A percentile compares a stretch with the other conserved stretches of the same genome.
Conservation (phyloP, 2,888 invertebrate genomes). For the Epirrhoe tristata region DNA sequence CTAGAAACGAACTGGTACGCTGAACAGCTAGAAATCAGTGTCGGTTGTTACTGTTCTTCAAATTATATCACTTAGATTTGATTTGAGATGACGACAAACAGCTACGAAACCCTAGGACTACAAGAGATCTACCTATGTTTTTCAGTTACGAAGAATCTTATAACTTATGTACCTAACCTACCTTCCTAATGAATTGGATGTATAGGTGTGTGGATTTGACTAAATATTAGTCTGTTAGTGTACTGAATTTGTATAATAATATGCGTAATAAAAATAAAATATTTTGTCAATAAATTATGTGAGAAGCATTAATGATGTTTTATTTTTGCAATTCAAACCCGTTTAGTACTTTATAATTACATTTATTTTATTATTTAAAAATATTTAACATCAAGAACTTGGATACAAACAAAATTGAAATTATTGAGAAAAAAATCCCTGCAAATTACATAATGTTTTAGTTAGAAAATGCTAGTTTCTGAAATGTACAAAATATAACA, state of each 20-base stretch:
- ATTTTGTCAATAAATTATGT: background rate
- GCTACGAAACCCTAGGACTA: background rate
- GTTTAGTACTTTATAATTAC: background rate
- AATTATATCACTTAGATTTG: slow-evolving; percentile 37
- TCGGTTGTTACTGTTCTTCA: slow-evolving; percentile 66
- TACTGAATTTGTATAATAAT: background rate
- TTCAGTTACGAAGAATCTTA: background rate
- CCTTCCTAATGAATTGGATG: background rate
- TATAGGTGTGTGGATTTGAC: background rate
- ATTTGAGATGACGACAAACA: slow-evolving; percentile 2
- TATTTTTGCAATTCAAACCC: background rate
- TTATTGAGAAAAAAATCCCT: background rate
- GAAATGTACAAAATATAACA: background rate
- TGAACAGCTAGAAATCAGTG: slow-evolving; percentile 56
- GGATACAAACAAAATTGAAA: background rate
- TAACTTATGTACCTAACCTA: background rate
- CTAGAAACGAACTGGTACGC: slow-evolving; percentile 61
- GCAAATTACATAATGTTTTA: background rate
- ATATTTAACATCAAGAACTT: slow-evolving; percentile 11
- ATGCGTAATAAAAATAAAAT: background rate
- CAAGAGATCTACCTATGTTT: background rate
- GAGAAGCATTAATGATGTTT: background rate
- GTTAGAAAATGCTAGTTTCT: background rate
- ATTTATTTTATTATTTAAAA: slow-evolving; percentile 9
- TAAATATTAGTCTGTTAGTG: background rate